These are phyloP conservation scores for Amblyteles armatorius DNA, from an alignment of 2,888 invertebrate species.

Conservation along the genomic window DNA sequence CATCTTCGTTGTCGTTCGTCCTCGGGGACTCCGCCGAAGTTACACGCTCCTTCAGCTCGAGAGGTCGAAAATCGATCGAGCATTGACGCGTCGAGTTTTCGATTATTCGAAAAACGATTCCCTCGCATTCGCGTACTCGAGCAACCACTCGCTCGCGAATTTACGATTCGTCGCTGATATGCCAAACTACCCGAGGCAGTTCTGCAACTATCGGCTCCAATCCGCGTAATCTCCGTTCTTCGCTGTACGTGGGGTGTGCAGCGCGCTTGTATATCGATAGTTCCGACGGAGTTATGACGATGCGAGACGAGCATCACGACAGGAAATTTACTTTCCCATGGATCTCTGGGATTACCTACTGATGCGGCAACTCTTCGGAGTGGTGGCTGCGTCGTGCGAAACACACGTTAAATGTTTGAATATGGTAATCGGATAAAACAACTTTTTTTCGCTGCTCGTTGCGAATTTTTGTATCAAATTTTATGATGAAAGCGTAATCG, in stretches of 20 bases:
- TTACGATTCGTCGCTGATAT: neutral
- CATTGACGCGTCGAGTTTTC: conserved; percentile 5
- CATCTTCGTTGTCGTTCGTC: conserved; percentile 34
- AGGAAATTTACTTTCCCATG: neutral
- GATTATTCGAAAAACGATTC: conserved; percentile 27
- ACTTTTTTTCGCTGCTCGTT: neutral
- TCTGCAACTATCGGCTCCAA: conserved; percentile 29
- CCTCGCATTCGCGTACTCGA: neutral
- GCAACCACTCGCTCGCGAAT: neutral
- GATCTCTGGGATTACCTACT: neutral
- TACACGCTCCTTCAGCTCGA: conserved; percentile 20
- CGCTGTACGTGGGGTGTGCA: neutral
- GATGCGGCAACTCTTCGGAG: neutral
- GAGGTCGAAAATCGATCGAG: conserved; percentile 47
- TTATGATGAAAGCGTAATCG: neutral
- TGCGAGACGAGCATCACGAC: neutral
- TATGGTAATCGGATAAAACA: neutral
- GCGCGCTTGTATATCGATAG: neutral
- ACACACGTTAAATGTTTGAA: neutral
- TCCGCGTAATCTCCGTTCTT: conserved; percentile 16
- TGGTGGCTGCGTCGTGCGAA: neutral
- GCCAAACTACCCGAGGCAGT: conserved; percentile 22
- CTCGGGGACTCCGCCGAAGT: neutral
- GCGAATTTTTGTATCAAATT: neutral
- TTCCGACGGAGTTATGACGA: neutral